Evolutionary conservation across 2,113 vertebrate genomes (phyloP), one percentile per base, ranked within the genome.

Genomic region (Xenopus borealis): DNA sequence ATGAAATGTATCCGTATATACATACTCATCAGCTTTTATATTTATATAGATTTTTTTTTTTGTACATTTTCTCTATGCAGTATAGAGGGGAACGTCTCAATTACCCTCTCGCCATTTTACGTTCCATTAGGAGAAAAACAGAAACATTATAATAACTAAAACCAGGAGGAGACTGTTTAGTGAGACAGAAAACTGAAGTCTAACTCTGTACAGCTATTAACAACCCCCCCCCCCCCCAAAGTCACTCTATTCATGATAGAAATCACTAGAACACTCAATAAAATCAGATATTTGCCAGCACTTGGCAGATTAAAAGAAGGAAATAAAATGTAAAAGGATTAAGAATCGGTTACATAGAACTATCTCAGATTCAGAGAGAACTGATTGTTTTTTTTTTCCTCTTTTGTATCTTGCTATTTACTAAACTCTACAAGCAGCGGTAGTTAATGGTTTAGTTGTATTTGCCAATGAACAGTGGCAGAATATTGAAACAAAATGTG

Each of bases 1-100:
- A 59, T 68, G 65, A 44, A 67, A 75, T 55, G 64, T 75, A 66
- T 67, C 66, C 52, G 45, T 75, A 50, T 75, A 75, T 69, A 75
- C 67, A 75, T 45, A 27, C 62, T 33, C 63, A 45, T 52, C 57
- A 18, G 27, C 13, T 66, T 66, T 45, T 74, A 69, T 67, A 33
- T 46, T 46, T 46, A n/a, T 66, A 64, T 64, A 55, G 14, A 53
- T 13, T 16, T 55, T 55, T 55, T 55, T 55, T 55, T n/a, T n/a
- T n/a, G 17, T 55, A 66, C 11, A 66, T 46, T 19, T 66, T 46
- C 10, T n/a, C 14, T 9, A 16, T 16, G 16, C 10, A 16, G 12
- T n/a, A 46, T n/a, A 45, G 7, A 1, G 30, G 12, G 27, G 30
- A 64, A 33, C 44, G 17, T 17, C 6, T 45, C 52, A 57, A 7